Evolutionary conservation across 2,888 invertebrate genomes (phyloP), one percentile per base, ranked within the genome.

Genomic region (Gnatocerus cornutus): DNA sequence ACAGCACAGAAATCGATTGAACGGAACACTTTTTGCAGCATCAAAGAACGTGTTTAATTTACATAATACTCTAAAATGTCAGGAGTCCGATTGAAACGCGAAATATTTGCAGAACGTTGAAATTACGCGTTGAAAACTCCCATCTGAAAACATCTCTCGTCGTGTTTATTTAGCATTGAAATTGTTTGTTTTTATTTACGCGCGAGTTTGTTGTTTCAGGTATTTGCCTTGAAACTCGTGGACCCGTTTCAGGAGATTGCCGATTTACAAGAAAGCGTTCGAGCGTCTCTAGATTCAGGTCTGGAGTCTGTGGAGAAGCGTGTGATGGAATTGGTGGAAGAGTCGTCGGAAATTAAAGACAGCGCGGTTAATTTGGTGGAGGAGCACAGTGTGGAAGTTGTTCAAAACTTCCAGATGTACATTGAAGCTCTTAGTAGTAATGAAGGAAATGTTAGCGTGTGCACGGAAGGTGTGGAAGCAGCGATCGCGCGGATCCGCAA

Each of bases 31-130:
- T 45, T 21, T 21, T 21, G 21, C 21, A 21, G 21, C 21, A 21
- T 43, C 12, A 45, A 21, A 59, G 9, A 7, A 30, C 46, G 43
- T 46, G 30, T 30, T 41, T 59, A 27, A 59, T 59, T 59, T 55
- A 6, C 55, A 55, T 16, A 16, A 16, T 33, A 16, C 55, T 9
- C n/a, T 27, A 12, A 50, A 50, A 29, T 50, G 1, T 0, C 27
- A 30, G 10, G 8, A 29, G 16, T 30, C 3, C 37, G 33, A 53
- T 37, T 53, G 53, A 56, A 41, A 56, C 7, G 12, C 39, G 56
- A 59, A 59, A 39, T 59, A 39, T 59, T 58, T 58, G 33, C 43
- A 58, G 33, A 30, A 43, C 56, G 56, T 16, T 12, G 41, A 10
- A 41, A 27, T 33, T 12, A 58, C 12, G 21, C 2, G 4, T 21